A percentile compares a stretch with the other conserved stretches of the same genome.
phyloP scores from a whole-genome alignment of 2,888 invertebrate genomes.

The Mythimna pallens region DNA sequence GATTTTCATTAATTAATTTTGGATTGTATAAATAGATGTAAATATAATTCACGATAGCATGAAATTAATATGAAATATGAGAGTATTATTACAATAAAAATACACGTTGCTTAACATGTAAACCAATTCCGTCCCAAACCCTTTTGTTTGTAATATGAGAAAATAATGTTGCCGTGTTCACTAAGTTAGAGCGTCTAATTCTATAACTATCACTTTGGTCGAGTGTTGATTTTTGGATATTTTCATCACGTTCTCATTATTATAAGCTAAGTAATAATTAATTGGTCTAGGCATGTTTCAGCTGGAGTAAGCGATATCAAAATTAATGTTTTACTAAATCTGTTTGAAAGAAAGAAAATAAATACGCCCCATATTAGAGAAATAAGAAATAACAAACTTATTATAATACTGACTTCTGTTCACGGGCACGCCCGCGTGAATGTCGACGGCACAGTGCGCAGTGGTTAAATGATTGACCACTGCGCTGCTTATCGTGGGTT shows the following conservation, averaged over 20 bases:
- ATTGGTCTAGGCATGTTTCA: slow-evolving; percentile 7
- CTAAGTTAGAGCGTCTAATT: slow-evolving; percentile 8
- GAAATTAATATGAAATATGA: slow-evolving; percentile 11
- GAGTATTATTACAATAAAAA: slow-evolving; percentile 29
- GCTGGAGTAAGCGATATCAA: background rate
- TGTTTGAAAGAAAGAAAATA: background rate
- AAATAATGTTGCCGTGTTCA: slow-evolving; percentile 15
- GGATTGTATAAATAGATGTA: background rate
- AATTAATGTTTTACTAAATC: background rate
- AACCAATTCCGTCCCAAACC: slow-evolving; percentile 20
- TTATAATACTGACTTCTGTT: too few relatives aligned
- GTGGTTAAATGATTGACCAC: too few relatives aligned
- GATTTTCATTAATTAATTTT: slow-evolving; percentile 5
- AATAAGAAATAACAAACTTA: too few relatives aligned
- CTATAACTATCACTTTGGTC: slow-evolving; percentile 18
- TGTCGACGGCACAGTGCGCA: too few relatives aligned
- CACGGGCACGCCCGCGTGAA: too few relatives aligned
- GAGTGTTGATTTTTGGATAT: slow-evolving; percentile 3
- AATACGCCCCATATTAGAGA: background rate
- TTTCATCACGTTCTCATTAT: background rate
- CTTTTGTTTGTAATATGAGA: slow-evolving; percentile 36
- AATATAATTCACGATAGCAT: slow-evolving; percentile 3
- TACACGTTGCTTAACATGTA: slow-evolving; percentile 16
- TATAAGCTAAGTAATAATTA: slow-evolving; percentile 12
- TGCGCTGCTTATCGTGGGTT: too few relatives aligned